Conservation (phyloP, 2,888 invertebrate genomes). For the Thecophora atra region DNA sequence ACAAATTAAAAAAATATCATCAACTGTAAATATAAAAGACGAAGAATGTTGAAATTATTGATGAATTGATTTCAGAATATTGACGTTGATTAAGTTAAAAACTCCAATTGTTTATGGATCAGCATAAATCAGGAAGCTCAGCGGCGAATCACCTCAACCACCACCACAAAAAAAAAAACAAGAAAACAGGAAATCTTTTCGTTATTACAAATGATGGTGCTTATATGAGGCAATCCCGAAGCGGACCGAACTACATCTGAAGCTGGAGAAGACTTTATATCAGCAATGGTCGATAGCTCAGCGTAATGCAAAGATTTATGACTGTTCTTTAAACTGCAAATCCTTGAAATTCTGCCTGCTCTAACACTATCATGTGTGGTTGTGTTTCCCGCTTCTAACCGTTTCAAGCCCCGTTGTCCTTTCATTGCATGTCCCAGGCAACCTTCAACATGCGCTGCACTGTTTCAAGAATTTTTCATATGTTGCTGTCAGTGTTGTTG, state of each 20-base stretch:
- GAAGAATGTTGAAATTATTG: slow-evolving; percentile 29
- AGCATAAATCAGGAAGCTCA: slow-evolving; percentile 42
- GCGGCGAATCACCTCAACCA: slow-evolving; percentile 10
- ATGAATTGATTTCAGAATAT: slow-evolving; percentile 37
- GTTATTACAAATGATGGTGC: slow-evolving; percentile 33
- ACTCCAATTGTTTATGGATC: slow-evolving; percentile 43
- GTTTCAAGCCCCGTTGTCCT: neutral
- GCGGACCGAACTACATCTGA: neutral
- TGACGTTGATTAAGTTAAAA: slow-evolving; percentile 43
- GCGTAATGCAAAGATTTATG: slow-evolving; percentile 27
- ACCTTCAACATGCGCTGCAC: slow-evolving; percentile 7
- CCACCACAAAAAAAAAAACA: too few species aligned
- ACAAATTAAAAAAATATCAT: neutral
- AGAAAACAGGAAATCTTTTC: slow-evolving; percentile 23
- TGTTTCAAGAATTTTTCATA: slow-evolving; percentile 30
- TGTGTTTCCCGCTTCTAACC: too few species aligned
- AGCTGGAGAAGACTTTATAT: too few species aligned
- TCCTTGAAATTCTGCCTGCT: neutral
- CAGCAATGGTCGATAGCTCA: too few species aligned
- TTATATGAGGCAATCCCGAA: neutral
- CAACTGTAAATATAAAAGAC: neutral
- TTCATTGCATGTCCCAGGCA: neutral
- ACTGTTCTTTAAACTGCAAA: slow-evolving; percentile 26
- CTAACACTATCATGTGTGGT: slow-evolving; percentile 26
- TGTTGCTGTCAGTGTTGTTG: slow-evolving; percentile 3